phyloP scores from a whole-genome alignment of 1,140 invertebrate genomes.

The Batillaria attramentaria region DNA sequence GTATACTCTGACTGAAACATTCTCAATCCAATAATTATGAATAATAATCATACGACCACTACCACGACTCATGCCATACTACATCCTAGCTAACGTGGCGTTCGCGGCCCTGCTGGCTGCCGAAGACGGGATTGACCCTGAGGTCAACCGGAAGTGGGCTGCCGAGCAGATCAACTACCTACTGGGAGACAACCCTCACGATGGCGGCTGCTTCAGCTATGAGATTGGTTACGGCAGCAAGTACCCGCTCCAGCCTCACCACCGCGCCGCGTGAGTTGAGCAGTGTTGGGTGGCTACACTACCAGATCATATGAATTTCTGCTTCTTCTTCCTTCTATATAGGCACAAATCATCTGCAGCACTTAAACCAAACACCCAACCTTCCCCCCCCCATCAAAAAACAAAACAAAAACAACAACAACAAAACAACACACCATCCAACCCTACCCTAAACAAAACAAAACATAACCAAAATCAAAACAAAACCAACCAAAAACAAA shows the following conservation, averaged over 20 bases:
- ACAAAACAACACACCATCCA: no score
- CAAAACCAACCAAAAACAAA: no score
- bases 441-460: no score
- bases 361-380: no score
- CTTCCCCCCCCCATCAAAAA: no score
- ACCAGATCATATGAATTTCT: no score
- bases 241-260: slow-evolving; percentile 73
- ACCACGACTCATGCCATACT: neutral
- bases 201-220: slow-evolving; percentile 73
- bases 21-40: neutral
- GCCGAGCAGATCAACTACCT: slow-evolving; percentile 78
- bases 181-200: slow-evolving; percentile 76
- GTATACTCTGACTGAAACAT: no score
- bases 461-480: no score
- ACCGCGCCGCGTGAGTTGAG: slow-evolving; percentile 57
- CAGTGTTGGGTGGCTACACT: no score
- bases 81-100: slow-evolving; percentile 52
- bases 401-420: no score
- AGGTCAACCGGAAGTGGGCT: slow-evolving; percentile 73
- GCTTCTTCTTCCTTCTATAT: no score
- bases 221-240: slow-evolving; percentile 78
- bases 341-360: no score
- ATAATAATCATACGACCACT: neutral
- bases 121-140: slow-evolving; percentile 44
- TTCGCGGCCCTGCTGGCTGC: slow-evolving; percentile 60